Conservation (phyloP, 2,113 vertebrate species). For the Sinosuthora webbiana region DNA sequence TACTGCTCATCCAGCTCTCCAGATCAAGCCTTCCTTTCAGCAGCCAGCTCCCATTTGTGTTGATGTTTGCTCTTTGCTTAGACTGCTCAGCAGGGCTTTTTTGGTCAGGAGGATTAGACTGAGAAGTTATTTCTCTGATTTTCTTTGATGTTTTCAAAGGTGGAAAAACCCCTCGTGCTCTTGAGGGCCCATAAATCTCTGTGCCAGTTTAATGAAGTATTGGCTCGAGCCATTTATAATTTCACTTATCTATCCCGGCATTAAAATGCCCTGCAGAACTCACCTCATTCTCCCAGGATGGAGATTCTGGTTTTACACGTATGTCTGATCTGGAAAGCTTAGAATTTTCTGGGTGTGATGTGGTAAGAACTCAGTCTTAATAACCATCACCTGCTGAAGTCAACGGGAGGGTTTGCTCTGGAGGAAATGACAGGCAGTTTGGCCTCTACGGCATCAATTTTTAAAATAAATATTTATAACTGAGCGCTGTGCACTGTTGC, state of each 20-base stretch:
- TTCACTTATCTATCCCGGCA: constrained; percentile 31
- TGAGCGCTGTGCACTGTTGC: too few species aligned
- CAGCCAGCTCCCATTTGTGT: constrained; percentile 18
- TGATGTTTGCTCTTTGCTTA: constrained; percentile 23
- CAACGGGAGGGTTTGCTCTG: background rate
- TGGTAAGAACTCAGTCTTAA: constrained; percentile 1
- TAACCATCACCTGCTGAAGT: background rate
- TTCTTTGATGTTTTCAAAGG: constrained; percentile 45
- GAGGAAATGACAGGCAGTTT: background rate
- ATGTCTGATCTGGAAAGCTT: constrained; percentile 26
- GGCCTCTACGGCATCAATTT: background rate
- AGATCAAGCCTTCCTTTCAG: constrained; percentile 27
- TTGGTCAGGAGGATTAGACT: constrained; percentile 13
- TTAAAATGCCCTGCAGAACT: constrained; percentile 29
- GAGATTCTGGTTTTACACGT: constrained; percentile 24
- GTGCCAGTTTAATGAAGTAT: constrained; percentile 4
- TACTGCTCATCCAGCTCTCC: background rate
- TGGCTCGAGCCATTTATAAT: background rate
- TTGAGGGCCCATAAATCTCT: constrained; percentile 40
- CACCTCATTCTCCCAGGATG: constrained; percentile 6
- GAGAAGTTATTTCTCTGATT: constrained; percentile 46
- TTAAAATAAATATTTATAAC: background rate
- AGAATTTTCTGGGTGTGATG: background rate
- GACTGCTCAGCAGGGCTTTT: background rate
- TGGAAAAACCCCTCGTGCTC: constrained; percentile 1